Evolutionary conservation across 2,888 invertebrate species (phyloP).

Genomic region (Luperina nickerlii): DNA sequence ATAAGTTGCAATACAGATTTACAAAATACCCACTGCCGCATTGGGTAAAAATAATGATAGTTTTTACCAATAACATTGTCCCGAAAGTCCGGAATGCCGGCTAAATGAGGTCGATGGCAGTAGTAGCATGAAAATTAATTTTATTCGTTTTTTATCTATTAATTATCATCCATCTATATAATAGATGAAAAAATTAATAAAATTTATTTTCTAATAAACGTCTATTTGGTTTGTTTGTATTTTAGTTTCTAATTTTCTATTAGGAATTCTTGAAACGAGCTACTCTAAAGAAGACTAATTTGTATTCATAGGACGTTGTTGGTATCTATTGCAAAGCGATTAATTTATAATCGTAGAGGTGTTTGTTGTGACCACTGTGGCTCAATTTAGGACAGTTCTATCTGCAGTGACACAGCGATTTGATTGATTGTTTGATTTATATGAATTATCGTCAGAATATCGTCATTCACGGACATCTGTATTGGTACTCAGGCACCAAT

Average conservation of each 20-base stretch:
- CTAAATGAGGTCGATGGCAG: neutral
- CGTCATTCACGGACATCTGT: neutral
- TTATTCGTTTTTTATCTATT: too few species aligned
- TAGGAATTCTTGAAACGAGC: neutral
- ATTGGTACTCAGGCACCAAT: neutral
- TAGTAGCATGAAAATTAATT: neutral
- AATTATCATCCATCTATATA: too few species aligned
- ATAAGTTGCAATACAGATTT: too few species aligned
- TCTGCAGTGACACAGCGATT: slow-evolving; percentile 2
- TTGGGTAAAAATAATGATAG: too few species aligned
- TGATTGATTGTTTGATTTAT: slow-evolving; percentile 17
- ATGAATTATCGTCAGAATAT: slow-evolving; percentile 25
- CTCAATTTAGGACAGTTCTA: slow-evolving; percentile 1
- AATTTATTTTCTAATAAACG: too few species aligned
- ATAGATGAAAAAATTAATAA: too few species aligned
- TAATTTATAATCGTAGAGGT: neutral
- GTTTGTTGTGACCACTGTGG: neutral
- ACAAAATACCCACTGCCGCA: too few species aligned
- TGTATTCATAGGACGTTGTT: neutral
- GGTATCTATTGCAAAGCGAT: neutral
- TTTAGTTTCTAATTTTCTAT: neutral
- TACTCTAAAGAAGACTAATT: neutral
- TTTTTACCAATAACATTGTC: neutral
- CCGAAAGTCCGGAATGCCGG: neutral
- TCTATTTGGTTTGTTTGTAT: neutral